Evolutionary conservation across 2,888 invertebrate genomes (phyloP).

Genomic region (Tipula helvola): DNA sequence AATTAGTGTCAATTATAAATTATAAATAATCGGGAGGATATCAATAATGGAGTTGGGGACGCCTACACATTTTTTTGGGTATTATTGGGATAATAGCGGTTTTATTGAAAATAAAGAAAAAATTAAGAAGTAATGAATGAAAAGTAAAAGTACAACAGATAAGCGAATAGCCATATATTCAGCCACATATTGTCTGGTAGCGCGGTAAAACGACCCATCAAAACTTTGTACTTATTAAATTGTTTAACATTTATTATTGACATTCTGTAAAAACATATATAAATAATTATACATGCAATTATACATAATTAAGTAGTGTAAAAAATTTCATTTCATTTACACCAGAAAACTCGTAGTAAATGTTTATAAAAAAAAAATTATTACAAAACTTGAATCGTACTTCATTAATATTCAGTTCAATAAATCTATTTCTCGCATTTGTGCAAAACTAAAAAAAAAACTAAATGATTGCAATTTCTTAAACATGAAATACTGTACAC

Average conservation of each 20-base stretch:
- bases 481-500: not conserved
- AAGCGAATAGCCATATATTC: not conserved
- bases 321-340: not conserved
- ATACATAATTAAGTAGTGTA: not conserved
- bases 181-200: not conserved
- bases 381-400: not conserved
- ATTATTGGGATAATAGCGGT: not conserved
- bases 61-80: not conserved
- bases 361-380: not conserved
- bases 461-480: not conserved
- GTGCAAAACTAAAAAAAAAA: not conserved
- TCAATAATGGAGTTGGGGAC: not conserved
- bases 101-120: not conserved
- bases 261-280: not conserved
- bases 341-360: not conserved
- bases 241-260: not conserved
- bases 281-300: not conserved
- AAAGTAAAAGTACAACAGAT: not conserved
- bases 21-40: not conserved
- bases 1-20: not conserved
- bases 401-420: not conserved
- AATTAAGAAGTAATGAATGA: not conserved
- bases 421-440: not conserved
- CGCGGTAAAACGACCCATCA: not conserved
- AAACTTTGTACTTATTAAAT: not conserved